phyloP scores from a whole-genome alignment of 1,140 invertebrate species.

The Trachymyrmex septentrionalis region DNA sequence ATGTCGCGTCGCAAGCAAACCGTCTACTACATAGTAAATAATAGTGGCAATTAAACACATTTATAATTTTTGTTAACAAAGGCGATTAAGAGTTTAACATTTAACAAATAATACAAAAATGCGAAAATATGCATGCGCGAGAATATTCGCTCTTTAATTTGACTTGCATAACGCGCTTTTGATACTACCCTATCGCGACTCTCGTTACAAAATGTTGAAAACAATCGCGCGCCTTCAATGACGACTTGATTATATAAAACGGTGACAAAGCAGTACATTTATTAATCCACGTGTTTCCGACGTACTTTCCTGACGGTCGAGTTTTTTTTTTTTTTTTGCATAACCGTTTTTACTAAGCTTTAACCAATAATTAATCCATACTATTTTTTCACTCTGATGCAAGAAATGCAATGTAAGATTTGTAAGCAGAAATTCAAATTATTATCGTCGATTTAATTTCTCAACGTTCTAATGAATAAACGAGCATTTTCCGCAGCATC shows the following conservation, averaged over 20 bases:
- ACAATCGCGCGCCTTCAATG: constrained; percentile 15
- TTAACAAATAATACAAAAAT: too few species aligned
- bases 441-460: neutral
- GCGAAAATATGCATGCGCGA: neutral
- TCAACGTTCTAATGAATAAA: neutral
- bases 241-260: constrained; percentile 38
- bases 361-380: neutral
- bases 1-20: constrained; percentile 5
- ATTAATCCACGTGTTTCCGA: constrained; percentile 66
- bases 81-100: neutral
- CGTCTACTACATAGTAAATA: constrained; percentile 23
- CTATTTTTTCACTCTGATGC: neutral
- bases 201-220: neutral
- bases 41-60: constrained; percentile 33
- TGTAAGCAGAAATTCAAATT: neutral
- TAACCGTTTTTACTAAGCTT: neutral
- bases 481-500: neutral
- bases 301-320: neutral
- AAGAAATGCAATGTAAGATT: too few species aligned
- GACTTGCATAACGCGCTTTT: constrained; percentile 8
- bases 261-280: constrained; percentile 12
- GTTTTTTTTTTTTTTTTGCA: constrained; percentile 9
- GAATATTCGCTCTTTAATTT: neutral
- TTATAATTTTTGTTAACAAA: constrained; percentile 52
- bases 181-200: neutral